Conservation (phyloP, 2,113 vertebrate species). For the Burhinus oedicnemus region DNA sequence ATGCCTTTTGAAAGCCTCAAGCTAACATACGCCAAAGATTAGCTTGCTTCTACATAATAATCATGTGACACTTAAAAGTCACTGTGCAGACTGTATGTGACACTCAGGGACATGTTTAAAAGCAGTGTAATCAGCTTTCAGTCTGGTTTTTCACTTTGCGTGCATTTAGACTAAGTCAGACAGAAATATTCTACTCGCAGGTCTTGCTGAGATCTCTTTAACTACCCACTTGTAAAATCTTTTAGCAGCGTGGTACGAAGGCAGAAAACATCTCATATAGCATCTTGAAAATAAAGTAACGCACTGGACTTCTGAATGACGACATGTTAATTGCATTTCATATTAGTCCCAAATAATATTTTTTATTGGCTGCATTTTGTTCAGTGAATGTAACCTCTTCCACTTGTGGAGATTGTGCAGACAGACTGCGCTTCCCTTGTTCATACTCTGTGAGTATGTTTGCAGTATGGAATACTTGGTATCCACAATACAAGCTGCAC, state of each 20-base stretch:
- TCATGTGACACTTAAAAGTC: not conserved
- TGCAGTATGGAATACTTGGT: slow-evolving; percentile 19
- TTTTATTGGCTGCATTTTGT: not conserved
- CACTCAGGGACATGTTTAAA: not conserved
- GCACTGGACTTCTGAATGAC: not conserved
- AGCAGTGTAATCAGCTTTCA: not conserved
- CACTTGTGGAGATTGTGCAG: not conserved
- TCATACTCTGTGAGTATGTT: not conserved
- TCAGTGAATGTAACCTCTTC: not conserved
- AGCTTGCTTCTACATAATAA: not conserved
- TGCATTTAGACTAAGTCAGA: not conserved
- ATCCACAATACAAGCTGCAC: slow-evolving; percentile 13
- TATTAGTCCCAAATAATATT: not conserved
- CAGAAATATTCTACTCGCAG: not conserved
- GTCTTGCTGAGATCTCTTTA: not conserved
- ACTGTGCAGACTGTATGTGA: not conserved
- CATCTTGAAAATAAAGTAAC: not conserved
- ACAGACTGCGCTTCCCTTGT: not conserved
- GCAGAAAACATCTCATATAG: not conserved
- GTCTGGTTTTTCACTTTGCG: not conserved
- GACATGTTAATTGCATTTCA: not conserved
- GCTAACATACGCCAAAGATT: not conserved
- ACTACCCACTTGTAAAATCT: not conserved
- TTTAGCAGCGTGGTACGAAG: not conserved
- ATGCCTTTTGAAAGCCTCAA: not conserved